Base-by-base conservation (phyloP, 2,888 invertebrate genomes). In the Heliconius hortense region DNA sequence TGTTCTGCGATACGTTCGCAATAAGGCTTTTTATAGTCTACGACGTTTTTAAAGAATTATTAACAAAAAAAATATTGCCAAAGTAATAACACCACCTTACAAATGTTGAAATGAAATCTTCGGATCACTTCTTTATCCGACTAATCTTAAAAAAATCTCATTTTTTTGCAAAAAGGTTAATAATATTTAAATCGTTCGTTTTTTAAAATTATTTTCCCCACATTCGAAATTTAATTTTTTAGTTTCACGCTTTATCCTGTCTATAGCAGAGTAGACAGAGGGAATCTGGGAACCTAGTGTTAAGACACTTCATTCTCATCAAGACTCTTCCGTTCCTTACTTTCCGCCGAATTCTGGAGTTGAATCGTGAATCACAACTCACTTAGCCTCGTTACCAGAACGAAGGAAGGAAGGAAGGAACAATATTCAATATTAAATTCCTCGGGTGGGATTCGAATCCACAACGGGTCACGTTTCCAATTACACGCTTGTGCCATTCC, bases 1-100 rank as follows among this genome's bases (percentile, higher is more conserved):
- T 28, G 28, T 8, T 60, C 67, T 48, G 43, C 60, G n/a, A 43
- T 43, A 68, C 59, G 28, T 60, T 35, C 28, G 18, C 28, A 31
- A 68, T n/a, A 18, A 60, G 11, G n/a, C 28, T 13, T n/a, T 60
- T 73, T 73, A 73, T 15, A 60, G 18, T 15, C 2, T n/a, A 60
- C 73, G 48, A 73, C 7, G 21, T 72, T 48, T 31, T 31, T 31
- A 31, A 31, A 4, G 31, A 31, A 0, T 31, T 31, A 31, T 31
- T 31, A 31, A 31, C 5, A 31, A 5, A 31, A n/a, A 31, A 31
- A 7, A 31, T 8, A 31, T 35, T 35, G 35, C 35, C 8, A 35
- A 35, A 35, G 8, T 35, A 35, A 10, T 35, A 35, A 8, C 35
- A 35, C 35, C 8, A 35, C 35, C 1, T 35, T 35, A 10, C 10